Evolutionary conservation across 2,888 invertebrate species (phyloP).

Genomic region (Heteropelma amictum): DNA sequence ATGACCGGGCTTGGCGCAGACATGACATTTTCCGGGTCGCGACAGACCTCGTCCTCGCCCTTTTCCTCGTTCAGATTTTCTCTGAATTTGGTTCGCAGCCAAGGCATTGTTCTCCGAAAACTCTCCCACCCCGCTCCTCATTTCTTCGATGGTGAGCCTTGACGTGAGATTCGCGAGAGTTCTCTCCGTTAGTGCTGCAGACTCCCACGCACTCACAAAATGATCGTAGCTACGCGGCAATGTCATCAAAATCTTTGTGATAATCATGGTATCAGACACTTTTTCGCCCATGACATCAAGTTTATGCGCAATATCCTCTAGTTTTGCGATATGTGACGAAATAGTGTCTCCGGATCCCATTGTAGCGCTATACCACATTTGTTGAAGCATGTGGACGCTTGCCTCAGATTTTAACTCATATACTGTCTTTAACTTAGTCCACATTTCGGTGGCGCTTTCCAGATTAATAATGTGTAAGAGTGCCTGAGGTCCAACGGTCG

Average conservation of each 20-base stretch:
- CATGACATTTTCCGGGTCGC: background rate
- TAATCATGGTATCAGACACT: constrained; percentile 26
- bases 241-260: background rate
- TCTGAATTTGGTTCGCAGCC: background rate
- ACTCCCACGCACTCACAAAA: constrained; percentile 59
- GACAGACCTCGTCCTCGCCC: background rate
- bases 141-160: constrained; percentile 36
- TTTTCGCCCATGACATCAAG: constrained; percentile 32
- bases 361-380: constrained; percentile 45
- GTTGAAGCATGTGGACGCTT: constrained; percentile 52
- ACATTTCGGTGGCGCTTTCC: constrained; percentile 63
- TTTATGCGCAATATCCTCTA: constrained; percentile 51
- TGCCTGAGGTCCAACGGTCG: constrained; percentile 57
- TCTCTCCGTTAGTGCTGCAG: background rate
- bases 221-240: constrained; percentile 55
- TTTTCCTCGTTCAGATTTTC: background rate
- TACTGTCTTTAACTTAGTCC: constrained; percentile 59
- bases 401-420: constrained; percentile 64
- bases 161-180: constrained; percentile 29
- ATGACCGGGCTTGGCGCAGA: constrained; percentile 50
- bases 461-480: constrained; percentile 64
- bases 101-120: background rate
- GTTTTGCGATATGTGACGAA: constrained; percentile 56
- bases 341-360: constrained; percentile 55
- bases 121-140: background rate